Percentiles rank a stretch among this genome's conserved stretches.
Conservation (phyloP, 2,888 invertebrate species). For the Melolontha melolontha region DNA sequence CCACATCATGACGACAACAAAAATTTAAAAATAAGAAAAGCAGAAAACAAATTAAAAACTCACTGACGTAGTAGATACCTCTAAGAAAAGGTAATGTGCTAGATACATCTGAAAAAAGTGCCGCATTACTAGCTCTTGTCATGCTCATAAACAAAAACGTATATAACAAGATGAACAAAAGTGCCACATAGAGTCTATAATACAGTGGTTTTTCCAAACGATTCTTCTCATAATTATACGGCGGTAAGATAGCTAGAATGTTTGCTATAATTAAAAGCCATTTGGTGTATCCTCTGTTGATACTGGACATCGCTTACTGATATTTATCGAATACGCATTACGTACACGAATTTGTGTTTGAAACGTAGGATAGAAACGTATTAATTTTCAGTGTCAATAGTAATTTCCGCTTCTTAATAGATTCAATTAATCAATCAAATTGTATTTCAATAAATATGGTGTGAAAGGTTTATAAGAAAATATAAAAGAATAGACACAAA, state of each 20-base stretch:
- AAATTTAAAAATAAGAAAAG: neutral
- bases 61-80: neutral
- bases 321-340: too few relatives aligned
- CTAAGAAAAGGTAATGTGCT: constrained; percentile 1
- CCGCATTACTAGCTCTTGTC: neutral
- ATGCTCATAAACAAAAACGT: neutral
- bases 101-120: neutral
- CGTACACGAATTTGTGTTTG: too few relatives aligned
- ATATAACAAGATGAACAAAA: neutral
- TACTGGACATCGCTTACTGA: too few relatives aligned
- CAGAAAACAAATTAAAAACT: neutral
- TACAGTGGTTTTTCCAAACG: neutral
- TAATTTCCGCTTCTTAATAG: too few relatives aligned
- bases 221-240: neutral
- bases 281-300: neutral
- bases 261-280: neutral
- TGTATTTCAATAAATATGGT: too few relatives aligned
- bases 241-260: constrained; percentile 8
- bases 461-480: too few relatives aligned
- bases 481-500: too few relatives aligned
- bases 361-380: too few relatives aligned
- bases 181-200: neutral
- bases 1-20: neutral
- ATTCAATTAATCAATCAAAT: too few relatives aligned
- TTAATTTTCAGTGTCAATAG: too few relatives aligned